Base-by-base conservation (phyloP, 92 coral and sea anemone species). In the Ricordea florida region DNA sequence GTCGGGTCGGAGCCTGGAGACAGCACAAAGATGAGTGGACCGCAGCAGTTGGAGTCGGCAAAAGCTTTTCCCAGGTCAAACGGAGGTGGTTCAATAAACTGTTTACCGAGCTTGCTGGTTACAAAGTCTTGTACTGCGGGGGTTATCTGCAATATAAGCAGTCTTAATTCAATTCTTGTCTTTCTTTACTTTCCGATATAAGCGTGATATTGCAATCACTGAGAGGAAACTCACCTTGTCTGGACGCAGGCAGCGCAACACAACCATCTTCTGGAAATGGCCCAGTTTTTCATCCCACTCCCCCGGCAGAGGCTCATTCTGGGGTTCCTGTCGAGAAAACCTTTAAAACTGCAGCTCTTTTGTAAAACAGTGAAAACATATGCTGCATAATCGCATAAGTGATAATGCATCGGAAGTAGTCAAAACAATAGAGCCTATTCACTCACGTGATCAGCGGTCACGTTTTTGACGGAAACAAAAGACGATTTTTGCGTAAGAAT, bases 1-100 rank as follows among this genome's bases (percentile, higher is more conserved):
- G 98, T 94, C 21, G 98, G 98, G 82, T 94, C 98, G 8, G 98
- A 94, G 45, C 98, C 98, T 2, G 98, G 98, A 17, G 98, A 94
- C 29, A 94, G 79, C 42, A 94, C 90, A 38, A 94, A 94, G 87
- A 94, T 92, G 52, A 94, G 96, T 1, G 98, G 98, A 27, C 90
- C 98, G 25, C 97, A 87, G 17, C 97, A 92, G 74, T 82, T 85
- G 42, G 98, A 94, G 65, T 94, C 98, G 16, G 94, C 94, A 57
- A 94, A 94, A 10, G 98, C 98, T 62, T 94, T 94, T 53, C 88
- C 97, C 37, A 94, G 90, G 72, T 94, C 98, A 62, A 94, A 94
- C 16, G 98, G 98, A 0, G 98, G 98, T 3, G 98, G 98, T 47
- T 94, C 98, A 31, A 85, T 91, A 69, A 84, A 94, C 44, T 87